Percentiles rank a stretch among this genome's conserved stretches.
These are phyloP conservation scores for Bujurquina vittata DNA, from an alignment of 2,113 vertebrate species.

Conservation along the genomic window DNA sequence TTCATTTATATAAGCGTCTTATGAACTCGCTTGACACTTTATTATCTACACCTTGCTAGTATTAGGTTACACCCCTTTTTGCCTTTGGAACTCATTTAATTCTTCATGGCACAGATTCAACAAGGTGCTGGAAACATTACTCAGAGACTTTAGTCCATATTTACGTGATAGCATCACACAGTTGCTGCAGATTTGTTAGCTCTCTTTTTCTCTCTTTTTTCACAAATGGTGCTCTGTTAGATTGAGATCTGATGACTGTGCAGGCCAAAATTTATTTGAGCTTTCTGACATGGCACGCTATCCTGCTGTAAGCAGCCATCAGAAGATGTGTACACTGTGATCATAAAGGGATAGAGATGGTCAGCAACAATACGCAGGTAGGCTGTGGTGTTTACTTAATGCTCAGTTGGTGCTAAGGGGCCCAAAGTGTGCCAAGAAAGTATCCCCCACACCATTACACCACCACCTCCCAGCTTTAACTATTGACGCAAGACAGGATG, in stretches of 20 bases:
- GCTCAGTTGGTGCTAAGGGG: neutral
- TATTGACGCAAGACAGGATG: neutral
- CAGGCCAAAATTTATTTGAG: neutral
- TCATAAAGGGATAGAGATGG: neutral
- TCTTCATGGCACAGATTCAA: neutral
- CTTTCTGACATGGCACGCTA: neutral
- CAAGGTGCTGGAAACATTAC: neutral
- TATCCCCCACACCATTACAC: neutral
- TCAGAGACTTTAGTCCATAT: neutral
- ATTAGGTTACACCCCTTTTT: neutral
- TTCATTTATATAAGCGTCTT: neutral
- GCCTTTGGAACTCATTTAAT: neutral
- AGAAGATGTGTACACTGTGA: neutral
- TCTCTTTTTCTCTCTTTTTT: neutral
- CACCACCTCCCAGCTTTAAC: neutral
- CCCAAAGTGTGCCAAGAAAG: neutral
- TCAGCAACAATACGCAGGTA: neutral
- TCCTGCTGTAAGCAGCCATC: neutral
- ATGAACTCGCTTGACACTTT: neutral
- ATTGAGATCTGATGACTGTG: neutral
- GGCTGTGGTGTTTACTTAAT: neutral
- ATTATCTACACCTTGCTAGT: neutral
- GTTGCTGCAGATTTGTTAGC: neutral
- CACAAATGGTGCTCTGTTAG: neutral
- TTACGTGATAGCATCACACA: neutral